Conservation (phyloP, 1,140 invertebrate genomes). For the Anastrepha ludens region DNA sequence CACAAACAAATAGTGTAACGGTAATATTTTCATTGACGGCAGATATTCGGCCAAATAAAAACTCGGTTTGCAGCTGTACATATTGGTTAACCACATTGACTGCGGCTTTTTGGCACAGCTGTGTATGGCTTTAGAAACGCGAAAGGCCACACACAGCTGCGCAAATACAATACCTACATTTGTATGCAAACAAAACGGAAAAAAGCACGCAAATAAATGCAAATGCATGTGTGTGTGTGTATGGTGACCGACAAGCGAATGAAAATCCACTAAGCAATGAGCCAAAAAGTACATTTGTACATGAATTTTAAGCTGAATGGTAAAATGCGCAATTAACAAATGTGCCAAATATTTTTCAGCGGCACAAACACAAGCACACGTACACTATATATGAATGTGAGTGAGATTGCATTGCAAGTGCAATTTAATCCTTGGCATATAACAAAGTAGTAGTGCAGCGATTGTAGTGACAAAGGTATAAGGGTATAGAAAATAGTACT, state of each 20-base stretch:
- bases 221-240: not conserved
- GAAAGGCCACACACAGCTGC: not conserved
- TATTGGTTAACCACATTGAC: conserved; percentile 39
- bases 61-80: conserved; percentile 43
- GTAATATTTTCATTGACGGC: conserved; percentile 24
- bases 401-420: too few relatives aligned
- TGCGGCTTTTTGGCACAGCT: conserved; percentile 46
- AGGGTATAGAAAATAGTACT: too few relatives aligned
- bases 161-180: not conserved
- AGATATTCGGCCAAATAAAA: conserved; percentile 30
- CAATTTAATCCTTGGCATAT: too few relatives aligned
- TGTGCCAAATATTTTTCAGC: not conserved
- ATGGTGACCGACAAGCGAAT: too few relatives aligned
- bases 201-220: not conserved
- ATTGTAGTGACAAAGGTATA: too few relatives aligned
- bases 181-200: not conserved
- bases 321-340: not conserved
- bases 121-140: conserved; percentile 40
- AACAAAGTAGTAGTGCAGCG: too few relatives aligned
- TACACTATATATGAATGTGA: too few relatives aligned
- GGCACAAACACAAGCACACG: too few relatives aligned
- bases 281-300: too few relatives aligned
- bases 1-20: not conserved
- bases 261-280: too few relatives aligned
- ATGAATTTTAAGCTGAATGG: not conserved